Percentiles rank a stretch among this genome's conserved stretches.
Conservation (phyloP, 2,797 vertebrate genomes). For the Champsocephalus esox region DNA sequence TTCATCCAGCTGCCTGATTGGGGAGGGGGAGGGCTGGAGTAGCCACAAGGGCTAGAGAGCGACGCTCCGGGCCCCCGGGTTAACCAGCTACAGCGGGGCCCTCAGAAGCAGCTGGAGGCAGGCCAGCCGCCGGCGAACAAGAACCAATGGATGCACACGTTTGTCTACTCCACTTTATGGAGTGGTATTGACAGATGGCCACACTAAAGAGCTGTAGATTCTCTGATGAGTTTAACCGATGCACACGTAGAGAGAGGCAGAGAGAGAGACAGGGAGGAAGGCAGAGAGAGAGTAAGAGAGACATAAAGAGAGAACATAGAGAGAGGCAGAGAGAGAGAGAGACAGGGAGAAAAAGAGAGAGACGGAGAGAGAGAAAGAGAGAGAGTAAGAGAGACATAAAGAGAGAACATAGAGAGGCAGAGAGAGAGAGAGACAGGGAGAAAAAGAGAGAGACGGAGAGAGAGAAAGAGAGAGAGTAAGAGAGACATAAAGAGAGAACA, state of each 20-base stretch:
- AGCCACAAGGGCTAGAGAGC: slow-evolving; percentile 65
- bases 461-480: slow-evolving; percentile 19
- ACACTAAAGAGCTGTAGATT: slow-evolving; percentile 76
- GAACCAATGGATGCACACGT: slow-evolving; percentile 62
- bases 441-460: background rate
- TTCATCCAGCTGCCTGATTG: slow-evolving; percentile 71
- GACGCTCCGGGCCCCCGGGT: slow-evolving; percentile 60
- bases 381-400: background rate
- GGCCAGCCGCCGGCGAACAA: slow-evolving; percentile 70
- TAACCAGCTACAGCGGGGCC: slow-evolving; percentile 62
- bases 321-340: background rate
- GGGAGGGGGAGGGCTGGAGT: slow-evolving; percentile 63
- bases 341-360: background rate
- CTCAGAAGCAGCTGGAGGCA: slow-evolving; percentile 71
- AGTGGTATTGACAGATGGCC: slow-evolving; percentile 83
- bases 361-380: slow-evolving; percentile 1
- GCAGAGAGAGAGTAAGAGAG: slow-evolving; percentile 8
- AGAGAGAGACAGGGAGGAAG: background rate
- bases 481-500: slow-evolving; percentile 24
- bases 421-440: too few relatives aligned
- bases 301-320: background rate
- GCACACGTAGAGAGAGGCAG: slow-evolving; percentile 32
- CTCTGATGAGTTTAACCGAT: slow-evolving; percentile 71
- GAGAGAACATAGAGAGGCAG: background rate
- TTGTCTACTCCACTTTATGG: slow-evolving; percentile 75